Evolutionary conservation across 1,140 invertebrate species (phyloP).

Genomic region (Propsilocerus akamusi): DNA sequence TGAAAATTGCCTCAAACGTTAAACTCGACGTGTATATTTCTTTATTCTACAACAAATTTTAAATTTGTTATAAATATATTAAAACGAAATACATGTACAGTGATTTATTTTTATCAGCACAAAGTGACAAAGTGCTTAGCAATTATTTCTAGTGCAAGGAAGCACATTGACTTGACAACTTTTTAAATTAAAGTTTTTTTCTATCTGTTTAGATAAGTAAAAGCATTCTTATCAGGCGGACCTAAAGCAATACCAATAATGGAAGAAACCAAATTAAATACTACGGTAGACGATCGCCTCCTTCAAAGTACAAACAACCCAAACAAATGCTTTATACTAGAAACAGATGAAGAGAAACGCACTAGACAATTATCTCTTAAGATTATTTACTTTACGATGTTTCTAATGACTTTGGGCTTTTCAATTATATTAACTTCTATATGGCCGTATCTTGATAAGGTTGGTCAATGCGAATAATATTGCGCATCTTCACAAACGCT

Average conservation of each 20-base stretch:
- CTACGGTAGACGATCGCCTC: constrained; percentile 13
- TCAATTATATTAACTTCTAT: constrained; percentile 78
- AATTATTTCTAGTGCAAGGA: too few species aligned
- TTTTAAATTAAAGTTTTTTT: neutral
- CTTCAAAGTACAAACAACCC: neutral
- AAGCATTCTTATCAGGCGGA: neutral
- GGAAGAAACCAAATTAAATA: neutral
- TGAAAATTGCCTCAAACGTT: too few species aligned
- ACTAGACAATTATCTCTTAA: constrained; percentile 61
- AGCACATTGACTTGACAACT: too few species aligned
- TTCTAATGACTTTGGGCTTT: constrained; percentile 77
- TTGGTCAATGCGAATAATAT: constrained; percentile 23
- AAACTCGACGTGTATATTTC: too few species aligned
- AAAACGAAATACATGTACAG: too few species aligned
- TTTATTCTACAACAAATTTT: too few species aligned
- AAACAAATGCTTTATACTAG: too few species aligned
- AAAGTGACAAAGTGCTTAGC: too few species aligned
- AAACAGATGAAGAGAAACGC: constrained; percentile 40
- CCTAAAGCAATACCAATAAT: neutral
- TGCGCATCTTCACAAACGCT: neutral
- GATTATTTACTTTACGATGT: constrained; percentile 84
- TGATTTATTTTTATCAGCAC: too few species aligned
- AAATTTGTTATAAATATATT: too few species aligned
- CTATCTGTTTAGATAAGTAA: neutral
- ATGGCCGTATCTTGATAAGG: constrained; percentile 77